These are phyloP conservation scores for Sitodiplosis mosellana DNA, from an alignment of 1,140 invertebrate genomes.

Conservation along the genomic window DNA sequence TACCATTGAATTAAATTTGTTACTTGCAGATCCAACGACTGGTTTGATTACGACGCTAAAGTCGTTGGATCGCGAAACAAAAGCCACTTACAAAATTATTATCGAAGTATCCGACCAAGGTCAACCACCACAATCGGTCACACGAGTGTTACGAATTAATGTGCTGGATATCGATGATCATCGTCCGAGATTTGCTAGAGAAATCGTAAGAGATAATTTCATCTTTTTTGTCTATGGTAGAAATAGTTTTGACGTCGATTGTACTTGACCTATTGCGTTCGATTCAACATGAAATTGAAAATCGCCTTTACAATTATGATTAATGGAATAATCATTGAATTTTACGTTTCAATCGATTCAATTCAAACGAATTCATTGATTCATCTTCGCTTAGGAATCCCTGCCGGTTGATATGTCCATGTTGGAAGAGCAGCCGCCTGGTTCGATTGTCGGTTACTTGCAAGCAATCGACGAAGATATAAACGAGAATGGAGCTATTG, in stretches of 20 bases:
- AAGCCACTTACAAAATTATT: conserved; percentile 52
- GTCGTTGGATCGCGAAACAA: conserved; percentile 48
- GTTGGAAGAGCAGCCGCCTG: conserved; percentile 42
- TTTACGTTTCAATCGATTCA: too few species aligned
- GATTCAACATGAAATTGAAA: neutral
- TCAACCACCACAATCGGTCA: conserved; percentile 51
- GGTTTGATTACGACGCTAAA: conserved; percentile 53
- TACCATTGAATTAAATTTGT: too few species aligned
- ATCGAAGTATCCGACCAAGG: conserved; percentile 56
- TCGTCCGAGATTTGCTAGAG: conserved; percentile 49
- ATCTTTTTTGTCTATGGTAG: too few species aligned
- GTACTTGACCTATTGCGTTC: neutral
- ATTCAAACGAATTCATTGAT: conserved; percentile 2
- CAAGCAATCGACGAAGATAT: conserved; percentile 55
- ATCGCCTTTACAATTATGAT: too few species aligned
- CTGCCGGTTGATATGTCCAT: conserved; percentile 40
- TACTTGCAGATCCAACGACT: conserved; percentile 33
- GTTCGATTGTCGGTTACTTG: conserved; percentile 43
- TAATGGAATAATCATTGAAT: too few species aligned
- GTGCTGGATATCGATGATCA: conserved; percentile 65
- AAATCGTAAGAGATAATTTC: conserved; percentile 31
- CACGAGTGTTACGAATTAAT: conserved; percentile 44
- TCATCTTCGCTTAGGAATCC: conserved; percentile 31
- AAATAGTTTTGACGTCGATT: too few species aligned
- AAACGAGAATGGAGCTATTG: conserved; percentile 53